These are phyloP conservation scores for Ardeotis arabs DNA, from an alignment of 2,113 vertebrate species.

Conservation along the genomic window DNA sequence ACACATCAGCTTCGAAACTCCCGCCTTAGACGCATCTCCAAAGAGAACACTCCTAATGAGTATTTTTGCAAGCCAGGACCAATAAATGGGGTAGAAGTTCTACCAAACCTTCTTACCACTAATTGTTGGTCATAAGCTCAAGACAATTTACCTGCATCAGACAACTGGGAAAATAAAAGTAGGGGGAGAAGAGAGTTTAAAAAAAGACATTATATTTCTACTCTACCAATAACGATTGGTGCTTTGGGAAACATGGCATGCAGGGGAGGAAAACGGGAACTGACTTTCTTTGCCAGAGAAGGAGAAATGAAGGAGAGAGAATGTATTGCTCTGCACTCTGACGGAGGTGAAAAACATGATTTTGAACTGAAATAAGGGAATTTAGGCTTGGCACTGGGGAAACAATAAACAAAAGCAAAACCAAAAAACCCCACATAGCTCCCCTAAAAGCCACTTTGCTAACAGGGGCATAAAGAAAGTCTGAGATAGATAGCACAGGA, in stretches of 20 bases:
- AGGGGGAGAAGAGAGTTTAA: too few species aligned
- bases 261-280: background rate
- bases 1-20: background rate
- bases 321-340: background rate
- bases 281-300: background rate
- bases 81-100: background rate
- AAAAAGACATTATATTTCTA: background rate
- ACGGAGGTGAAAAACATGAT: background rate
- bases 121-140: background rate
- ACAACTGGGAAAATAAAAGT: background rate
- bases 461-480: background rate
- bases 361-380: background rate
- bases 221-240: background rate
- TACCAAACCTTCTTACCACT: background rate
- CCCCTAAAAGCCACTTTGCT: accelerated
- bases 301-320: background rate
- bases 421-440: accelerated
- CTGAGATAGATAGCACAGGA: background rate
- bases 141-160: background rate
- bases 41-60: background rate
- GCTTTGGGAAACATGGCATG: background rate
- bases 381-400: background rate
- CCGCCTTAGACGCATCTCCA: background rate
- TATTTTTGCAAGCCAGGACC: background rate
- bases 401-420: background rate